A percentile compares a stretch with the other conserved stretches of the same genome.
phyloP scores from a whole-genome alignment of 2,113 vertebrate genomes.

The Opisthocomus hoazin region DNA sequence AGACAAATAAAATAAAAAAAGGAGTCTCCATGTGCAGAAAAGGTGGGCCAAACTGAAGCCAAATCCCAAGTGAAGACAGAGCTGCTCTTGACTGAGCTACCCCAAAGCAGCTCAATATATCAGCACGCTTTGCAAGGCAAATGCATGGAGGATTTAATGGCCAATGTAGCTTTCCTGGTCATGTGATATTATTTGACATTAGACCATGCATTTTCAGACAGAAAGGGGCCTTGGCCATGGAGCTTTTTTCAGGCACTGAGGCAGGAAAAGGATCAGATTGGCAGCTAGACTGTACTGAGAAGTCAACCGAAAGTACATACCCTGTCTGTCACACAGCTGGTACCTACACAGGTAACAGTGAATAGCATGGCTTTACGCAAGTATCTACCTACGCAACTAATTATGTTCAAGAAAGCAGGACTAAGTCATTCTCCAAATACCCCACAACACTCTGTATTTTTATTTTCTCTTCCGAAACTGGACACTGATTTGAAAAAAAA shows the following conservation, averaged over 20 bases:
- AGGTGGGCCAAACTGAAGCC: background rate
- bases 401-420: background rate
- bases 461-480: background rate
- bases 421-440: background rate
- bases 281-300: background rate
- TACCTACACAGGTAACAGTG: background rate
- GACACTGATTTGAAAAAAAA: background rate
- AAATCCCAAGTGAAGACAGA: background rate
- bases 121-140: background rate
- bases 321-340: background rate
- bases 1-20: background rate
- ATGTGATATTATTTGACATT: background rate
- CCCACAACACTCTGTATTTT: background rate
- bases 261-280: background rate
- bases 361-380: background rate
- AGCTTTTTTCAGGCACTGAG: background rate
- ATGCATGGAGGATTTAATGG: background rate
- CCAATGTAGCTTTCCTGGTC: background rate
- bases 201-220: background rate
- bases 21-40: background rate
- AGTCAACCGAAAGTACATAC: background rate
- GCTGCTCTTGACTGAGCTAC: background rate
- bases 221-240: background rate
- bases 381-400: background rate
- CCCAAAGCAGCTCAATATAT: background rate